Evolutionary conservation across 2,888 invertebrate genomes (phyloP), one percentile per base, ranked within the genome.

Genomic region (Proisotoma minuta): DNA sequence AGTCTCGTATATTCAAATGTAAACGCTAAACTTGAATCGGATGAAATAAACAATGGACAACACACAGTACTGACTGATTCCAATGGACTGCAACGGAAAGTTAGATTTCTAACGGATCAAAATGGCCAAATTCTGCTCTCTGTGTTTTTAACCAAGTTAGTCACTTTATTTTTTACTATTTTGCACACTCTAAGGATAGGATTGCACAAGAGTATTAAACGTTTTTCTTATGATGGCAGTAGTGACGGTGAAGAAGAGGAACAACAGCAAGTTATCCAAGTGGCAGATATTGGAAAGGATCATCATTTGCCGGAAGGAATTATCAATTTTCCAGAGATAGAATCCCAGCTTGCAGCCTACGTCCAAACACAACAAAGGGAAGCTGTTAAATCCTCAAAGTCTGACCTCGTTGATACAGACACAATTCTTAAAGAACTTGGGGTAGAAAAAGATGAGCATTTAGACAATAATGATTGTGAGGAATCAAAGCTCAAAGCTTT

Each of bases 91-190:
- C 53, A 50, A n/a, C 34, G 68, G 22, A 39, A 65, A 15, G 68
- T 68, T 12, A 53, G 68, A 3, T 68, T 68, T 22, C 57, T 68
- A n/a, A 68, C 68, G 4, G 68, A 68, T 52, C 57, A 57, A 29
- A 60, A 68, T 28, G 68, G 68, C n/a, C 65, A 68, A 40, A 51
- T 68, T 26, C 61, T 68, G 23, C 62, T 68, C 53, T 63, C 63
- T 26, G 68, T 68, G 39, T 68, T 62, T 43, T 56, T 68, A 52
- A 68, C 57, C 56, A 68, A 68, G 68, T 68, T 65, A 68, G 68
- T 68, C 54, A 23, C 34, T 27, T 56, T 62, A 23, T 59, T 65
- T 59, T 59, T 65, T 18, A 58, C 43, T 56, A 8, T 61, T 51
- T 23, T 65, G 26, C 58, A 59, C 20, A 28, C 64, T 34, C 4